Conservation (phyloP, 2,888 invertebrate genomes). For the Metellina segmentata region DNA sequence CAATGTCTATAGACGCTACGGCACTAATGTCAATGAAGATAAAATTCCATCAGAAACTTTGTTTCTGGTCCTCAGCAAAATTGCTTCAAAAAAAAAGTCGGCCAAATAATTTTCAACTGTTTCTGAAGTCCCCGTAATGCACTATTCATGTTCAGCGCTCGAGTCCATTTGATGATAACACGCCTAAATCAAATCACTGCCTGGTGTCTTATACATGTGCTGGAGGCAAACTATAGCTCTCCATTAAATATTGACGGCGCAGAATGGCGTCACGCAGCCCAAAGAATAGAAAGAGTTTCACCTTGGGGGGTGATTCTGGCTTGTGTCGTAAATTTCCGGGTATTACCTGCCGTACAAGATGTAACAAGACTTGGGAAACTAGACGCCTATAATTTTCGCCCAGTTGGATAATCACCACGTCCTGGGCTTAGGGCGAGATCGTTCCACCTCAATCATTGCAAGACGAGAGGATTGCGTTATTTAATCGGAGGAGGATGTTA, state of each 20-base stretch:
- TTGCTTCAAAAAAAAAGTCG: neutral
- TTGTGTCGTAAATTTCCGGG: slow-evolving; percentile 47
- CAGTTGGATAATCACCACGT: slow-evolving; percentile 45
- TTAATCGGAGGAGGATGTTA: neutral
- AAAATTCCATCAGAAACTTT: neutral
- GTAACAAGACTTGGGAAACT: slow-evolving; percentile 7
- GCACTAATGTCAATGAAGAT: neutral
- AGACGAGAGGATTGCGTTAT: neutral
- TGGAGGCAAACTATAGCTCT: slow-evolving; percentile 9
- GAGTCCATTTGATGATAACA: slow-evolving; percentile 27
- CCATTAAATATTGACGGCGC: slow-evolving; percentile 61
- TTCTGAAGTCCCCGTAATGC: neutral
- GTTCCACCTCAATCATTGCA: neutral
- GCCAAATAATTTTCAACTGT: slow-evolving; percentile 9
- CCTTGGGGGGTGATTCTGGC: neutral
- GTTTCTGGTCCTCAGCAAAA: neutral
- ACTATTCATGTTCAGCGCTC: slow-evolving; percentile 41
- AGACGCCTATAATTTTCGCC: slow-evolving; percentile 30
- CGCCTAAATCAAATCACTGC: slow-evolving; percentile 44
- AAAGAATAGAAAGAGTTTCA: slow-evolving; percentile 27
- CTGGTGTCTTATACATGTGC: neutral
- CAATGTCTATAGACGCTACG: neutral
- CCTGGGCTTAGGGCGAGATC: neutral
- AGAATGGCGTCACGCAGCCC: slow-evolving; percentile 55
- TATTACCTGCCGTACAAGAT: slow-evolving; percentile 4